phyloP scores from a whole-genome alignment of 2,113 vertebrate genomes.

The Aphyosemion australe region DNA sequence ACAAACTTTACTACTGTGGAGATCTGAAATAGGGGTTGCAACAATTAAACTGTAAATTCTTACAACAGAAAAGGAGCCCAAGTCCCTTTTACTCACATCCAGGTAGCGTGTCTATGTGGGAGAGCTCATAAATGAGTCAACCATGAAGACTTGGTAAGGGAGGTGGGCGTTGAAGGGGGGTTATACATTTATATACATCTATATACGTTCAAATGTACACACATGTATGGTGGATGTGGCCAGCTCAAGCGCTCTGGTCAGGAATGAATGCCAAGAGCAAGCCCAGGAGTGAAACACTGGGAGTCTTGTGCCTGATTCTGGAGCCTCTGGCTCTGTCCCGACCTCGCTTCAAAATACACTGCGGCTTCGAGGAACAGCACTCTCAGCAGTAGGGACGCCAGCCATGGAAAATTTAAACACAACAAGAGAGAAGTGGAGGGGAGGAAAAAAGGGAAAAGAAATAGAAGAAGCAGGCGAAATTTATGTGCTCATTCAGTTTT shows the following conservation, averaged over 20 bases:
- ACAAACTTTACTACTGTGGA: slow-evolving; percentile 44
- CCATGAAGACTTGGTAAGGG: slow-evolving; percentile 35
- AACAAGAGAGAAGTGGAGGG: slow-evolving; percentile 60
- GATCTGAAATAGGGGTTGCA: slow-evolving; percentile 42
- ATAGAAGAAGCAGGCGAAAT: slow-evolving; percentile 49
- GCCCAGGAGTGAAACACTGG: slow-evolving; percentile 73
- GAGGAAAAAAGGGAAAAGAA: slow-evolving; percentile 13
- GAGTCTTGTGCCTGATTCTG: slow-evolving; percentile 77
- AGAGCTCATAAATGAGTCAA: slow-evolving; percentile 69
- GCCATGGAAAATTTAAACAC: slow-evolving; percentile 81
- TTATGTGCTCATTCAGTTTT: slow-evolving; percentile 77
- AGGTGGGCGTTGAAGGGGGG: slow-evolving; percentile 18
- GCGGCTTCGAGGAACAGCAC: slow-evolving; percentile 81
- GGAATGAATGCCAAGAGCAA: slow-evolving; percentile 76
- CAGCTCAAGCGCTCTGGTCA: slow-evolving; percentile 73
- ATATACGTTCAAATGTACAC: slow-evolving; percentile 27
- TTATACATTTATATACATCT: slow-evolving; percentile 53
- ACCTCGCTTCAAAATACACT: slow-evolving; percentile 83
- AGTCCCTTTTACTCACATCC: slow-evolving; percentile 61
- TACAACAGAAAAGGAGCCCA: slow-evolving; percentile 40
- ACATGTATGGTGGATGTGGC: slow-evolving; percentile 67
- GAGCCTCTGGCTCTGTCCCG: slow-evolving; percentile 75
- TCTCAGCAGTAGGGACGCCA: slow-evolving; percentile 81
- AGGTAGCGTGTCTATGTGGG: slow-evolving; percentile 53
- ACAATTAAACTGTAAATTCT: slow-evolving; percentile 57